A percentile compares a stretch with the other conserved stretches of the same genome.
phyloP scores from a whole-genome alignment of 1,140 invertebrate genomes.

The Pseudoatta argentina region DNA sequence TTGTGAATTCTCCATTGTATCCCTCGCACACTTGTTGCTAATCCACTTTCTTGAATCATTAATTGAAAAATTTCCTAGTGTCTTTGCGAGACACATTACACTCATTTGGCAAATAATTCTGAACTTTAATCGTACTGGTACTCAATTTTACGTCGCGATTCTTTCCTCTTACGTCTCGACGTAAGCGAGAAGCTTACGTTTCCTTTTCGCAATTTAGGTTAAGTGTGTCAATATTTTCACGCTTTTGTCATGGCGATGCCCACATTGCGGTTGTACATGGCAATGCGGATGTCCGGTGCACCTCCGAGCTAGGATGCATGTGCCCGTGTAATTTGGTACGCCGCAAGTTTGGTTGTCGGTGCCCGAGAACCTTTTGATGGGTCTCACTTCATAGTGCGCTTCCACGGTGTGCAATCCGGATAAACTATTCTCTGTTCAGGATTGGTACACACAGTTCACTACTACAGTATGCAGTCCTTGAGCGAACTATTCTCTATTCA shows the following conservation, averaged over 20 bases:
- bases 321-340: constrained; percentile 52
- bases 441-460: background rate
- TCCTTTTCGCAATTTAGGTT: background rate
- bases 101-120: background rate
- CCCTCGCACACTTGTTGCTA: constrained; percentile 37
- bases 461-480: background rate
- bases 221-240: background rate
- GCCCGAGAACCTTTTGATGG: constrained; percentile 35
- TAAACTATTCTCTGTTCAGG: constrained; percentile 8
- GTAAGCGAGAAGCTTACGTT: background rate
- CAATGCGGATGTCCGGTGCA: constrained; percentile 53
- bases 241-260: background rate
- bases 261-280: background rate
- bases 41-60: background rate
- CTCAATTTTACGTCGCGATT: constrained; percentile 48
- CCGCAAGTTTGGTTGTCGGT: constrained; percentile 30
- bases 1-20: background rate
- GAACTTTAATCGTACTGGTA: background rate
- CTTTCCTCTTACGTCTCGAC: constrained; percentile 25
- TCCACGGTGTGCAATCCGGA: constrained; percentile 7
- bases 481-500: background rate
- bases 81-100: background rate
- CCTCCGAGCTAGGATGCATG: background rate
- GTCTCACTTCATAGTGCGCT: constrained; percentile 24
- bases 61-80: background rate